Evolutionary conservation across 2,797 vertebrate species (phyloP).

Genomic region (Gadopsis marmoratus): DNA sequence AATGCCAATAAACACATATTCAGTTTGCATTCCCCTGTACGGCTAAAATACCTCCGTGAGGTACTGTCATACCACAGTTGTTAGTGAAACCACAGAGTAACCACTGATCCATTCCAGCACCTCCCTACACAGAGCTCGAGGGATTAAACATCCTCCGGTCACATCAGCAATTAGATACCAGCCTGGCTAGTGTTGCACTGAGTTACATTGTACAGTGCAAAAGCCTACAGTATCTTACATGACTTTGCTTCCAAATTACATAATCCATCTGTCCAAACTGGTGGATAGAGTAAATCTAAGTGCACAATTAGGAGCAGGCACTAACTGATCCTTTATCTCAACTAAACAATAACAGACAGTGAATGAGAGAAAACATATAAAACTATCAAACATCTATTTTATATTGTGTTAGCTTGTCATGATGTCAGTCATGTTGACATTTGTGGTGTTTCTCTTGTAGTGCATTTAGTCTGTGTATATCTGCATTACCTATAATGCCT

Average conservation of each 20-base stretch:
- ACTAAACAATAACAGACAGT: not conserved
- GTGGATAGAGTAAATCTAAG: not conserved
- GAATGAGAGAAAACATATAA: not conserved
- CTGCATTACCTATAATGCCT: not conserved
- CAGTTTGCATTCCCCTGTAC: not conserved
- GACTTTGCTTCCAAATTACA: slow-evolving; percentile 6
- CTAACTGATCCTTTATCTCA: not conserved
- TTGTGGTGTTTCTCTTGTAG: not conserved
- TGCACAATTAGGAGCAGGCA: not conserved
- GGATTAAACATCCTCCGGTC: slow-evolving; percentile 58
- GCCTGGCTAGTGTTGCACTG: slow-evolving; percentile 30
- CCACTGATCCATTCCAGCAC: slow-evolving; percentile 57
- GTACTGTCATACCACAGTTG: slow-evolving; percentile 42
- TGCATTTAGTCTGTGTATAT: not conserved
- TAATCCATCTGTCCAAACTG: not conserved
- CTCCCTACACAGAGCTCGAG: slow-evolving; percentile 44
- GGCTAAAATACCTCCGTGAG: slow-evolving; percentile 45
- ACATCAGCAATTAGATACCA: slow-evolving; percentile 58
- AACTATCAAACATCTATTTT: not conserved
- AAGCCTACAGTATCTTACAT: slow-evolving; percentile 25
- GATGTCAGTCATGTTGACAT: not conserved
- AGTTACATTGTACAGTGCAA: slow-evolving; percentile 16
- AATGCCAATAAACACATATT: slow-evolving; percentile 4
- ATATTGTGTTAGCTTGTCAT: not conserved
- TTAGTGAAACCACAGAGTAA: slow-evolving; percentile 56